A percentile compares a stretch with the other conserved stretches of the same genome.
Evolutionary conservation across 1,140 invertebrate genomes (phyloP).

Genomic region (Littorina saxatilis): DNA sequence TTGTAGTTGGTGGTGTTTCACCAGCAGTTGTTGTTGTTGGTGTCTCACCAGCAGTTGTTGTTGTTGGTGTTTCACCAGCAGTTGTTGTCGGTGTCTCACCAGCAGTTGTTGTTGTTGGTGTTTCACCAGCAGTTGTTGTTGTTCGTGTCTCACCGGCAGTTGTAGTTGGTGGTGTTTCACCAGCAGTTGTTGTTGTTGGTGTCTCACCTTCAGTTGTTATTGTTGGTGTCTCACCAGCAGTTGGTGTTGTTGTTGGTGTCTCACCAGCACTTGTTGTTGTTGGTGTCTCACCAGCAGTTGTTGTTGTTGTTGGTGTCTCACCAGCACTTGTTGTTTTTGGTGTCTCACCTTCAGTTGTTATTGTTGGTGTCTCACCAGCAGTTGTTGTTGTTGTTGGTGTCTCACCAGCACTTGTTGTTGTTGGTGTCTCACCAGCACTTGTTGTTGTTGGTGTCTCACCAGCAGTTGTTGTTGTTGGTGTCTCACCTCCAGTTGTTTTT

Average conservation of each 20-base stretch:
- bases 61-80: background rate
- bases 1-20: background rate
- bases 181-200: background rate
- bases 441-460: slow-evolving; percentile 7
- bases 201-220: background rate
- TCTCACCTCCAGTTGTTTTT: slow-evolving; percentile 6
- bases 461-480: slow-evolving; percentile 1
- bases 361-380: slow-evolving; percentile 5
- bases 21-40: background rate
- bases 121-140: too few species aligned
- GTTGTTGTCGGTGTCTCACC: slow-evolving; percentile 6
- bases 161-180: background rate
- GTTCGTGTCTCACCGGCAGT: background rate
- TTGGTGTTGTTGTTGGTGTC: slow-evolving; percentile 10
- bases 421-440: background rate
- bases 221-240: background rate
- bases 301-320: background rate
- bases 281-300: background rate
- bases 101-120: background rate
- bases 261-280: background rate
- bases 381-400: slow-evolving; percentile 14
- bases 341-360: slow-evolving; percentile 5
- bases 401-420: slow-evolving; percentile 2
- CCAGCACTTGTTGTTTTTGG: background rate
- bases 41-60: background rate